Base-by-base conservation (phyloP, 2,888 invertebrate species). In the Dermolepida albohirtum region DNA sequence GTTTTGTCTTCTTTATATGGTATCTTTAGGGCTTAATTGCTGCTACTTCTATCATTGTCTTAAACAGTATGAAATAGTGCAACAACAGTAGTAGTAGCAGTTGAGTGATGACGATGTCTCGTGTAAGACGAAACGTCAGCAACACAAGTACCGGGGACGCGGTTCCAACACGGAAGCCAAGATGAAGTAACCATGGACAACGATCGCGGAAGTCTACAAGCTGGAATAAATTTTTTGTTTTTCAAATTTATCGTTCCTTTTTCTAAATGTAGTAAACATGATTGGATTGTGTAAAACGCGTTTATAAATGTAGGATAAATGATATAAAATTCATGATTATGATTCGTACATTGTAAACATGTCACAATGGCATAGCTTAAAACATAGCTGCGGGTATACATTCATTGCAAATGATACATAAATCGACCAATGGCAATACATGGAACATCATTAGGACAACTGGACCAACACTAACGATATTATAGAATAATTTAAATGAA, bases 331-430 rank as follows among this genome's bases (percentile, higher is more conserved):
- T 72, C 65, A 74, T 74, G 74, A 70, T 50, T 51, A 74, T 74
- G 74, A 73, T 73, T 71, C 73, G 71, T 73, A 73, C 71, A 67
- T 51, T 70, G 70, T 62, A 62, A 76, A 77, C 74, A 77, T 69
- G 66, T 69, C 69, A 69, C 69, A 69, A 62, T 76, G 76, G 72
- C 72, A 72, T 76, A 78, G 79, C 78, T 76, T 74, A 80, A 78
- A 78, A 76, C 73, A 76, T 76, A 78, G 78, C 77, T 73, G 75
- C 66, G 67, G 62, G 67, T 57, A 55, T 71, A 81, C 81, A 82
- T 82, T 80, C 82, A 78, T 77, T 76, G 81, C 81, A 81, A 81
- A 76, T 74, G 70, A 80, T 80, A 87, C 84, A 85, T 86, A 69
- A 66, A 51, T 43, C 54, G 65, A 51, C 44, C 65, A 62, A 54